phyloP scores from a whole-genome alignment of 2,797 vertebrate genomes.

The Aplochiton taeniatus region DNA sequence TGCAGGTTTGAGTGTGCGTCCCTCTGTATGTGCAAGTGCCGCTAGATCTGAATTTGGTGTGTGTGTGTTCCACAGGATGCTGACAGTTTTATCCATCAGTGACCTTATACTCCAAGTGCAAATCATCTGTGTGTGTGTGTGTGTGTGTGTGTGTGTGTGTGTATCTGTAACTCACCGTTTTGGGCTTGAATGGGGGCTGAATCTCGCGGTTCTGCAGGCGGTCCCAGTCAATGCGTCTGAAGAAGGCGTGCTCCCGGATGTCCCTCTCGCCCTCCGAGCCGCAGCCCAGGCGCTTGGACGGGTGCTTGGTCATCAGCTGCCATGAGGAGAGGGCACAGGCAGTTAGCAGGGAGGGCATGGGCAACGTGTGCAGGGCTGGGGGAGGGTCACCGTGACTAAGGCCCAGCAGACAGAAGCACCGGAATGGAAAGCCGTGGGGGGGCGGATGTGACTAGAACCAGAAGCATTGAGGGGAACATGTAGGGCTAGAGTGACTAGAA shows the following conservation, averaged over 20 bases:
- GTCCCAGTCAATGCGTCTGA: slow-evolving; percentile 97
- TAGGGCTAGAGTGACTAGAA: not conserved
- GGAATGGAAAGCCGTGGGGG: too few relatives aligned
- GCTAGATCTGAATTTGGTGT: too few relatives aligned
- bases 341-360: too few relatives aligned
- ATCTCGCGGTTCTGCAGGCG: slow-evolving; percentile 88
- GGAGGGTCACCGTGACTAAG: too few relatives aligned
- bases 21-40: too few relatives aligned
- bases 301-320: slow-evolving; percentile 95
- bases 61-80: slow-evolving; percentile 49
- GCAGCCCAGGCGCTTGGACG: slow-evolving; percentile 92
- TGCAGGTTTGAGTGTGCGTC: too few relatives aligned
- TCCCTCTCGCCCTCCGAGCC: slow-evolving; percentile 88
- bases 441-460: too few relatives aligned
- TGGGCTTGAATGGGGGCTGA: slow-evolving; percentile 96
- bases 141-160: not conserved
- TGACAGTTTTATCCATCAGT: slow-evolving; percentile 41
- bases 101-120: slow-evolving; percentile 41
- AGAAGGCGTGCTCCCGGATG: slow-evolving; percentile 91
- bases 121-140: not conserved
- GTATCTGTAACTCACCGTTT: slow-evolving; percentile 85
- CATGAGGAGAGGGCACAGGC: slow-evolving; percentile 15
- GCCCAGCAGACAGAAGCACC: too few relatives aligned
- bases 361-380: too few relatives aligned
- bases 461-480: too few relatives aligned